Conservation (phyloP, 1,140 invertebrate genomes). For the Caenorhabditis inopinata region DNA sequence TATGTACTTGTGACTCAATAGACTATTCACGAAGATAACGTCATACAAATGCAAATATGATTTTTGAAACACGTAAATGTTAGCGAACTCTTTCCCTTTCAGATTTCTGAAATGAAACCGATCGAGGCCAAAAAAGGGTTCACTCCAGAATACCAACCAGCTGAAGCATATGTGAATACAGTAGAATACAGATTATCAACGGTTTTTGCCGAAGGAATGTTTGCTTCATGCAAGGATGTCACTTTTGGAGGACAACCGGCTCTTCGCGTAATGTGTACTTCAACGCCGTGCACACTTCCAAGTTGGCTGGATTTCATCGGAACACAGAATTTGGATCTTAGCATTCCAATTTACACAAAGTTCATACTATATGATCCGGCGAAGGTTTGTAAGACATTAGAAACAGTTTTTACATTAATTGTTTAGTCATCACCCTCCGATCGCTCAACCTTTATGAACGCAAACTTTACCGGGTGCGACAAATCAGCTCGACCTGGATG, state of each 20-base stretch:
- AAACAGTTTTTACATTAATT: no score
- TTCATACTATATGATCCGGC: background rate
- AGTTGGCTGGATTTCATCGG: constrained; percentile 56
- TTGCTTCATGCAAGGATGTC: constrained; percentile 52
- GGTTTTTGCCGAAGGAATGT: constrained; percentile 35
- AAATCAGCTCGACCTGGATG: constrained; percentile 6
- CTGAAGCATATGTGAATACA: constrained; percentile 10
- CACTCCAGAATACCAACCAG: background rate
- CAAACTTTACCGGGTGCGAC: constrained; percentile 25
- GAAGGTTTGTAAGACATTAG: background rate
- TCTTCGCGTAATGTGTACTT: constrained; percentile 36
- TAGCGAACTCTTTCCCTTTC: background rate
- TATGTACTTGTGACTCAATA: constrained; percentile 1
- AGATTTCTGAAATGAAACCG: background rate
- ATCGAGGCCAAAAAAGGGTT: background rate
- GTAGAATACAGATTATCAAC: constrained; percentile 21
- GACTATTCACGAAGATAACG: background rate
- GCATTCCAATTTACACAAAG: background rate
- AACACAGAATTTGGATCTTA: constrained; percentile 51
- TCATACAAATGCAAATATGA: background rate
- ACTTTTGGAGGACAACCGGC: background rate
- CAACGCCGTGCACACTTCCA: constrained; percentile 48
- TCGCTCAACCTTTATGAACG: background rate
- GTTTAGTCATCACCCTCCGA: background rate
- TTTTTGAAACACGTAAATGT: constrained; percentile 45